phyloP scores from a whole-genome alignment of 2,113 vertebrate genomes.

The Percina caprodes region DNA sequence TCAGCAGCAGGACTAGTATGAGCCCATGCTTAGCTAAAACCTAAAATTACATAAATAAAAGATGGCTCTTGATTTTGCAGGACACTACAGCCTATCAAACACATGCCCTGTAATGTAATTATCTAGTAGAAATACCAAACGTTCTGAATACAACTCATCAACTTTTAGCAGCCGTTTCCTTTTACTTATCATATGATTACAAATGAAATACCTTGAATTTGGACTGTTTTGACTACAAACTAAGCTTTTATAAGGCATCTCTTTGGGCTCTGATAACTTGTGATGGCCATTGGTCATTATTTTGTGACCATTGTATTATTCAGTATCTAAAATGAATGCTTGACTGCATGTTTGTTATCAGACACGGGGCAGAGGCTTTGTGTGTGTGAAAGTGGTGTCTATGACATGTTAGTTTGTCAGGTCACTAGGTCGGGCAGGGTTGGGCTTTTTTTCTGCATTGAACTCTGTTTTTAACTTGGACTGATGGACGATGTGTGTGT shows the following conservation, averaged over 20 bases:
- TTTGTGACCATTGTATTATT: not conserved
- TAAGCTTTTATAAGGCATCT: not conserved
- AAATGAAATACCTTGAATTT: not conserved
- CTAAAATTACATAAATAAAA: not conserved
- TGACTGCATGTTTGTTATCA: not conserved
- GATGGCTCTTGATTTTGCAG: not conserved
- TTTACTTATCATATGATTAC: not conserved
- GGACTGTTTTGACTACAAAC: no score
- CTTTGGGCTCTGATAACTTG: no score
- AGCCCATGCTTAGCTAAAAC: not conserved
- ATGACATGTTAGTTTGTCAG: not conserved
- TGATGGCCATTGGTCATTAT: not conserved
- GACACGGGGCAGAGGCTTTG: not conserved
- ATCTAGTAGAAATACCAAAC: not conserved
- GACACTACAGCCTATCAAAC: not conserved
- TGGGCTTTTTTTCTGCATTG: not conserved
- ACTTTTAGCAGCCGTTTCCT: not conserved
- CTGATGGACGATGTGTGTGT: no score
- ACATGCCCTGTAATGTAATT: not conserved
- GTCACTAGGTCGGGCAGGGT: not conserved
- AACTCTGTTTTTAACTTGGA: not conserved
- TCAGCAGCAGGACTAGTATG: not conserved
- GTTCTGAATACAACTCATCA: not conserved
- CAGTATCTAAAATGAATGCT: not conserved
- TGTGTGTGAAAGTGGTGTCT: not conserved